These are phyloP conservation scores for Apodemia duryi DNA, from an alignment of 2,888 invertebrate species.

Conservation along the genomic window DNA sequence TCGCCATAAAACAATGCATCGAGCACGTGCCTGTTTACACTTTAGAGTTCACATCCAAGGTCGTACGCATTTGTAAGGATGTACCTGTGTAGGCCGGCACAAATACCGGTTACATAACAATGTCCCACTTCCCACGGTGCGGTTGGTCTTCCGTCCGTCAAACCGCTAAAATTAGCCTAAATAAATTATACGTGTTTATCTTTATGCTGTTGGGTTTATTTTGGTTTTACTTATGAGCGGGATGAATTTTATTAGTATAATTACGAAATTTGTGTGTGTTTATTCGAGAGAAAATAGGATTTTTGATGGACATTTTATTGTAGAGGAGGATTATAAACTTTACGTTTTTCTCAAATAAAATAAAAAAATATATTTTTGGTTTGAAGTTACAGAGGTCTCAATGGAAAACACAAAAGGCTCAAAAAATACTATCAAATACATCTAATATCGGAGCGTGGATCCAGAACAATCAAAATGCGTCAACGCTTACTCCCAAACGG, in stretches of 20 bases:
- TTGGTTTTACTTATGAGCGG: constrained; percentile 16
- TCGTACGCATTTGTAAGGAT: constrained; percentile 79
- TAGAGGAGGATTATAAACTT: too few species aligned
- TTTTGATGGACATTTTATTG: too few species aligned
- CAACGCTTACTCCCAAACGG: too few species aligned
- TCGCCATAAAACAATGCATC: constrained; percentile 77
- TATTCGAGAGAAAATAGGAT: too few species aligned
- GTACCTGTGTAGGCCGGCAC: constrained; percentile 72
- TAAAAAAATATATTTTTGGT: too few species aligned
- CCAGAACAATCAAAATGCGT: too few species aligned
- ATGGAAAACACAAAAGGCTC: too few species aligned
- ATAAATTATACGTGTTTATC: constrained; percentile 18
- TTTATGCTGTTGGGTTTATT: constrained; percentile 22
- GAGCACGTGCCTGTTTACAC: constrained; percentile 75
- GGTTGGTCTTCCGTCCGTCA: constrained; percentile 55
- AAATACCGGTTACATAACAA: constrained; percentile 75
- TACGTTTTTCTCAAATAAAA: too few species aligned
- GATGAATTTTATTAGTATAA: not conserved
- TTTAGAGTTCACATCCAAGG: constrained; percentile 77
- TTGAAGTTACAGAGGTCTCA: too few species aligned
- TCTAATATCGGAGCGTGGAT: too few species aligned
- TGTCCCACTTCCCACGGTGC: constrained; percentile 74
- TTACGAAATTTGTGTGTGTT: not conserved
- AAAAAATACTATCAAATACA: too few species aligned
- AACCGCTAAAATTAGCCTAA: constrained; percentile 50